Percentiles rank a stretch among this genome's conserved stretches.
Evolutionary conservation across 2,113 vertebrate genomes (phyloP).

Genomic region (Sinocyclocheilus anshuiensis): DNA sequence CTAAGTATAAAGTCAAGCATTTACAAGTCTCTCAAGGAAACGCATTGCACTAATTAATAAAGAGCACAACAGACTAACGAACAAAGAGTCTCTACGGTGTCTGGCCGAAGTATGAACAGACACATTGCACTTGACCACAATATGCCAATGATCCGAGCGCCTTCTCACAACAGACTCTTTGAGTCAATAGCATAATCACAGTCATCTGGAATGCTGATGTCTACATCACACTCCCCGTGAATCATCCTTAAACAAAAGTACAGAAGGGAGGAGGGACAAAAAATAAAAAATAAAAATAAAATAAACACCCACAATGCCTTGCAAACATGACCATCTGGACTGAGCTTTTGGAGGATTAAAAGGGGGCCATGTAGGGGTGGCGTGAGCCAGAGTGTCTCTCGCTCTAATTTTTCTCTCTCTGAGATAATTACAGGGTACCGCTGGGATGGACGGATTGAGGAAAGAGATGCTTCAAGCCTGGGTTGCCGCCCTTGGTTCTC

Average conservation of each 20-base stretch:
- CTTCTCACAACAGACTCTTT: not conserved
- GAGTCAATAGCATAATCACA: slow-evolving; percentile 28
- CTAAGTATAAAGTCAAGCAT: not conserved
- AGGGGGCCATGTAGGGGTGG: slow-evolving; percentile 57
- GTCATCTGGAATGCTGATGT: slow-evolving; percentile 40
- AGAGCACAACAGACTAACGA: not conserved
- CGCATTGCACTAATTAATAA: slow-evolving; percentile 16
- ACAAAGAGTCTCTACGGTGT: not conserved
- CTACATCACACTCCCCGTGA: slow-evolving; percentile 55
- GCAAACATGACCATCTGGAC: slow-evolving; percentile 72
- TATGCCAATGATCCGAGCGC: not conserved
- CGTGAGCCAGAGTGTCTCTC: slow-evolving; percentile 13
- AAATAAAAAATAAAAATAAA: slow-evolving; percentile 27
- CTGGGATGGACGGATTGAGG: slow-evolving; percentile 56
- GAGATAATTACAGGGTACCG: slow-evolving; percentile 75
- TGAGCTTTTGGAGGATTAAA: slow-evolving; percentile 62
- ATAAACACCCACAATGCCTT: slow-evolving; percentile 61
- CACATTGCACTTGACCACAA: slow-evolving; percentile 9
- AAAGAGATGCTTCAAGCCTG: slow-evolving; percentile 66
- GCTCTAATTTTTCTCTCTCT: slow-evolving; percentile 41
- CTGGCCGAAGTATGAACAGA: not conserved
- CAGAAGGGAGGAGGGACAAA: slow-evolving; percentile 35
- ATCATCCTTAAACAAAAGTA: slow-evolving; percentile 61
- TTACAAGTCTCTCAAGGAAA: slow-evolving; percentile 20
- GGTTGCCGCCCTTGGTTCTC: slow-evolving; percentile 68